These are phyloP conservation scores for Volucella inanis DNA, from an alignment of 2,888 invertebrate genomes.

Conservation along the genomic window DNA sequence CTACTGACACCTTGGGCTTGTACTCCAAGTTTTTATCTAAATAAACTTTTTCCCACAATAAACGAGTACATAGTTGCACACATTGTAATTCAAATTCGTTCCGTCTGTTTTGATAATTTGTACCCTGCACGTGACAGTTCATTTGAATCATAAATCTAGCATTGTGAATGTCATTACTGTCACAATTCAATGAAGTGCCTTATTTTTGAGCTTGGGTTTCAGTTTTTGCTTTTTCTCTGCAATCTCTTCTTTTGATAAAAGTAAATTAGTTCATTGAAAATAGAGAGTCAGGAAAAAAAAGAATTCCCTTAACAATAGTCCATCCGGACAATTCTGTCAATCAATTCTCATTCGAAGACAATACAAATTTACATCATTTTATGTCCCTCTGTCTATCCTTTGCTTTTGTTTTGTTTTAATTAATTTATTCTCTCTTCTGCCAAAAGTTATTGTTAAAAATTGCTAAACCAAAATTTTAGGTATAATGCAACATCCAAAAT, in stretches of 20 bases:
- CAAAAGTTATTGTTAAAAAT: conserved; percentile 1
- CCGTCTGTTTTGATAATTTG: conserved; percentile 11
- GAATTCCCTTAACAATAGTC: conserved; percentile 4
- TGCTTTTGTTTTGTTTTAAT: neutral
- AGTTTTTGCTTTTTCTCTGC: neutral
- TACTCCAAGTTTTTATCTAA: too few relatives aligned
- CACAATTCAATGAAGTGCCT: conserved; percentile 5
- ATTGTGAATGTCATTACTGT: conserved; percentile 4
- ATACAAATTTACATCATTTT: conserved; percentile 13
- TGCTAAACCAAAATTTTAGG: too few relatives aligned
- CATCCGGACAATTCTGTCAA: conserved; percentile 7
- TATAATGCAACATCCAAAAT: conserved; percentile 22
- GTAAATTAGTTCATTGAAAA: conserved; percentile 10
- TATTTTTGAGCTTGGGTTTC: conserved; percentile 1
- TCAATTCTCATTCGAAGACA: conserved; percentile 36
- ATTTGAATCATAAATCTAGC: conserved; percentile 1
- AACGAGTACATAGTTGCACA: neutral
- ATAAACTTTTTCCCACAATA: neutral
- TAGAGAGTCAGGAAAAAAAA: conserved; percentile 1
- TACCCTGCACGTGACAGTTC: conserved; percentile 25
- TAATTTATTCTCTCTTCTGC: neutral
- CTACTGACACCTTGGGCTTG: too few relatives aligned
- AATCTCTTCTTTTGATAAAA: conserved; percentile 8
- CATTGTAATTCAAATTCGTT: neutral
- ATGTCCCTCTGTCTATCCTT: neutral